Evolutionary conservation across 2,113 vertebrate species (phyloP).

Genomic region (Hyperoodon ampullatus): DNA sequence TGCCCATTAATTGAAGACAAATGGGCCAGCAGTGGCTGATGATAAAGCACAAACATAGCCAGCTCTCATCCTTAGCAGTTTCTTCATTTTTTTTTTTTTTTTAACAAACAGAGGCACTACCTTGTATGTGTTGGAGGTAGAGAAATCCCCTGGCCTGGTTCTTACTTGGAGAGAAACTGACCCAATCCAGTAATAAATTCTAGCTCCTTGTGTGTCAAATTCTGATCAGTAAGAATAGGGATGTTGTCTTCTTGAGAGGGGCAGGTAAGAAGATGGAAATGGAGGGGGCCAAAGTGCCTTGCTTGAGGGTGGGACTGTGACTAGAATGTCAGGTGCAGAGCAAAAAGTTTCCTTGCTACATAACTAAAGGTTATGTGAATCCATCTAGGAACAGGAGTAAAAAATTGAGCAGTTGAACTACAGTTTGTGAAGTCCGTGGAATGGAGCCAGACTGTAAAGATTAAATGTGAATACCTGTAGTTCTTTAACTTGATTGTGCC

Average conservation of each 20-base stretch:
- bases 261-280: neutral
- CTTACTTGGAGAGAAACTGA: neutral
- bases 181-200: neutral
- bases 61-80: neutral
- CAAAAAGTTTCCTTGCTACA: neutral
- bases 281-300: neutral
- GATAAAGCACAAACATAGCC: neutral
- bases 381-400: neutral
- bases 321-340: neutral
- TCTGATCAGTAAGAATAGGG: neutral
- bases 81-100: neutral
- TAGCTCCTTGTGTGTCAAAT: neutral
- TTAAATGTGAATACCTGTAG: neutral
- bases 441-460: neutral
- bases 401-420: neutral
- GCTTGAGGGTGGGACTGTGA: neutral
- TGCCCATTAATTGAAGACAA: neutral
- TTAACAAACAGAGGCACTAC: neutral
- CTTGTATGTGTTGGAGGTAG: neutral
- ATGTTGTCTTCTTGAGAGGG: neutral
- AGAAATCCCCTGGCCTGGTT: neutral
- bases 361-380: neutral
- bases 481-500: neutral
- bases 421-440: neutral
- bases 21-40: neutral